Base-by-base conservation (phyloP, 2,888 invertebrate species). In the Cheilosia vulpina region DNA sequence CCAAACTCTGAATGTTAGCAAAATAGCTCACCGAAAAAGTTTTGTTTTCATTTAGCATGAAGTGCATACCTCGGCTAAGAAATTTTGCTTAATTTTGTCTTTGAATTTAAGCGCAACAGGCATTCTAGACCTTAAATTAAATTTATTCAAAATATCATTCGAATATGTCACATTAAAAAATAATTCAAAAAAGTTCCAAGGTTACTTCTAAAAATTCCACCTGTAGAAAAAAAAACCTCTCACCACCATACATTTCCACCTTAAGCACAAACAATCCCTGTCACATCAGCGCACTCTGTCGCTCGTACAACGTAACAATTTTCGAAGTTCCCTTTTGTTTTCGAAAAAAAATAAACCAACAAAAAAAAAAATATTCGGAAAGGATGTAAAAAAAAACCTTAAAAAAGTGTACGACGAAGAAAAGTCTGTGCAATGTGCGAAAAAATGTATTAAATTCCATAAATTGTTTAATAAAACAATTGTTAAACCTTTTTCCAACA, bases 391-490 rank as follows among this genome's bases (percentile, higher is more conserved):
- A 78, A 83, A 81, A 83, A 78, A 71, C 62, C 60, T 38, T 45
- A 71, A 79, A 81, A 65, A 84, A 84, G 75, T 84, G 80, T 79
- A 76, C 75, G 84, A 80, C 84, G 84, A 79, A 80, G 84, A 84
- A 83, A 83, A 75, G 84, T 84, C 80, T 71, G 75, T 80, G 79
- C 84, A 80, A 84, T 84, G 79, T 79, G 79, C 84, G 41, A 76
- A 76, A 63, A 52, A 80, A 79, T 79, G 47, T 71, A 62, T 57
- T 71, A 69, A 63, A 76, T 60, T 50, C 47, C n/a, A 65, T 27
- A 71, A 75, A 71, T 71, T 66, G 19, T 55, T 57, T 9, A 24
- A 58, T 34, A 62, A 71, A 47, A 47, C n/a, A 75, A 65, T 34
- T 41, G 21, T 31, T 27, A 58, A 58, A 24, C 57, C 21, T 9